Evolutionary conservation across 2,113 vertebrate genomes (phyloP), one percentile per base, ranked within the genome.

Genomic region (Calyptomena viridis): DNA sequence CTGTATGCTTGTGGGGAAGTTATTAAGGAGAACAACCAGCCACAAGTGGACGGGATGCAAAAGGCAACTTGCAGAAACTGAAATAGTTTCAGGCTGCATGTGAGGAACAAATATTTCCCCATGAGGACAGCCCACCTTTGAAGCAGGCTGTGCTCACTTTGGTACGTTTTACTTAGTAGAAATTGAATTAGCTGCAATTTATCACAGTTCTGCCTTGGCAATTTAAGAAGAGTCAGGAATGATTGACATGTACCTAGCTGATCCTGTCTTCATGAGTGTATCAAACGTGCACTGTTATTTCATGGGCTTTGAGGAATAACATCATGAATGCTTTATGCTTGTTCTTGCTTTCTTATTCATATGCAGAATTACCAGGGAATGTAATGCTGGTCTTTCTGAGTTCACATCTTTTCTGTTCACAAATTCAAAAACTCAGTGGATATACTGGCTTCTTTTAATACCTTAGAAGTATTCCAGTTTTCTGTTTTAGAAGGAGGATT

Each of bases 21-120:
- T 67, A 5, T 5, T 2, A 11, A 30, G 39, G 53, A 42, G 37
- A 71, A 58, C 0, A 0, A 47, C 8, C 8, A 49, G 24, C 9
- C 24, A 2, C 0, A 1, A 5, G 0, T 11, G 15, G 49, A 12
- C 6, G 56, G 46, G 14, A 56, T 40, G 20, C 2, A 3, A 60
- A 66, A 71, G 35, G 15, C 27, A 39, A 2, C 55, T 56, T 60
- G 31, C 17, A 52, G 28, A 69, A 71, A 8, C 22, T 47, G 50
- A 58, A 89, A 49, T 42, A 52, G 4, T 5, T 47, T 64, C 22
- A 40, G 20, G 4, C 8, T 37, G 11, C 17, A 19, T 6, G 5
- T 25, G 33, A 81, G 12, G 33, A 85, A 6, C 6, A 31, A 40
- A 7, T 37, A 47, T 33, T 60, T 47, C 12, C 17, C 27, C 3